Base-by-base conservation (phyloP, 2,888 invertebrate species). In the Drosophila macrospina region DNA sequence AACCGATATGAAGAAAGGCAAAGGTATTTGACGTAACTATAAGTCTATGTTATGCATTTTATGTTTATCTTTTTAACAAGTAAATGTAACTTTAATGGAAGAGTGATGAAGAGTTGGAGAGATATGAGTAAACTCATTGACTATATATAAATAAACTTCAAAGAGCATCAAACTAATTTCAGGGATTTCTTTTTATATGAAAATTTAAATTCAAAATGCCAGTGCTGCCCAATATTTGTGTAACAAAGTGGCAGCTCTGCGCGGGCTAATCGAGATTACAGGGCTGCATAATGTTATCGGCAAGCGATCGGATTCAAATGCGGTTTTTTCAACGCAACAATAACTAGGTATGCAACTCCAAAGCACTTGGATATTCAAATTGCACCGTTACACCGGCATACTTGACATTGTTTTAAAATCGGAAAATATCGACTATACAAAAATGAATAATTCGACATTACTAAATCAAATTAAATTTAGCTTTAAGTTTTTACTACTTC, bases 1-100 rank as follows among this genome's bases (percentile, higher is more conserved):
- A 52, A 54, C 42, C 63, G 42, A 26, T 37, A 45, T 13, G n/a
- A 45, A 37, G 44, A n/a, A 16, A 41, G 45, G 55, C 63, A 78
- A 69, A 61, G 79, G 71, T 85, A 75, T 77, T 87, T 73, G 86
- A 82, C 61, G 69, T 87, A 85, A 85, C 64, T 69, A 36, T 87
- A 87, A 87, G 82, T 76, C 76, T 77, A 71, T 76, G 79, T 82
- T 81, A 86, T 82, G 76, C 73, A 79, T 79, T 87, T 79, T 85
- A 69, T 71, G 78, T 84, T 82, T 80, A 78, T 69, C 63, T 62
- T 69, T 64, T 76, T 69, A 77, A 65, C 61, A 63, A 78, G 59
- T 64, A 65, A 75, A 71, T 81, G 34, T 81, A 84, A 78, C 75
- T 73, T 69, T 45, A 72, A 57, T 44, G 45, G 30, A 72, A 6